phyloP scores from a whole-genome alignment of 2,888 invertebrate species.

The Steinernema carpocapsae region DNA sequence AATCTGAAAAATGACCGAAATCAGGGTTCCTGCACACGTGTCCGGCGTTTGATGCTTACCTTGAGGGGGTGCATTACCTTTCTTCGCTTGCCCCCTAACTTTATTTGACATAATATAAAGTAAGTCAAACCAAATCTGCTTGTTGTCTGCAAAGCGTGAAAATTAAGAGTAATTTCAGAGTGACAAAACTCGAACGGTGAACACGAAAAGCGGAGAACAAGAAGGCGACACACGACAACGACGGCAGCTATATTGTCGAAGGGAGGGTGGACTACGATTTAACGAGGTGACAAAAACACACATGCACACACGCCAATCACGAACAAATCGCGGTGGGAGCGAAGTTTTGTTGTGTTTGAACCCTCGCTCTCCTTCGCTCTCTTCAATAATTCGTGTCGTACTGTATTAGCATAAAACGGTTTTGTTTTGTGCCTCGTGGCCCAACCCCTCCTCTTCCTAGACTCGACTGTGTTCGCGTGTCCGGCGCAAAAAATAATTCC shows the following conservation, averaged over 20 bases:
- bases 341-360: background rate
- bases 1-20: background rate
- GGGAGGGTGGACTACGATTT: constrained; percentile 21
- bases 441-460: too few relatives aligned
- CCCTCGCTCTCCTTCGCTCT: background rate
- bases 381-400: constrained; percentile 1
- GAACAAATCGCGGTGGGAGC: constrained; percentile 33
- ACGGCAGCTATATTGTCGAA: background rate
- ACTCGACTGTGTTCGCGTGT: too few relatives aligned
- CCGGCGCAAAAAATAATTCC: too few relatives aligned
- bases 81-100: constrained; percentile 29
- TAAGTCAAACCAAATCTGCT: constrained; percentile 28
- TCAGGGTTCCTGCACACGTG: background rate
- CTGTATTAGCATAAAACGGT: constrained; percentile 31
- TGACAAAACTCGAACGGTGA: too few relatives aligned
- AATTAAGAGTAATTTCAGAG: background rate
- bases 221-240: too few relatives aligned
- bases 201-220: too few relatives aligned
- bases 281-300: constrained; percentile 34
- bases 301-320: constrained; percentile 4
- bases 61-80: constrained; percentile 35
- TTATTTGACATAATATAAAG: constrained; percentile 31
- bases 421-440: background rate
- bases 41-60: background rate
- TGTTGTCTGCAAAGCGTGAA: constrained; percentile 4